Conservation (phyloP, 2,797 vertebrate species). For the Neopelma chrysocephalum region DNA sequence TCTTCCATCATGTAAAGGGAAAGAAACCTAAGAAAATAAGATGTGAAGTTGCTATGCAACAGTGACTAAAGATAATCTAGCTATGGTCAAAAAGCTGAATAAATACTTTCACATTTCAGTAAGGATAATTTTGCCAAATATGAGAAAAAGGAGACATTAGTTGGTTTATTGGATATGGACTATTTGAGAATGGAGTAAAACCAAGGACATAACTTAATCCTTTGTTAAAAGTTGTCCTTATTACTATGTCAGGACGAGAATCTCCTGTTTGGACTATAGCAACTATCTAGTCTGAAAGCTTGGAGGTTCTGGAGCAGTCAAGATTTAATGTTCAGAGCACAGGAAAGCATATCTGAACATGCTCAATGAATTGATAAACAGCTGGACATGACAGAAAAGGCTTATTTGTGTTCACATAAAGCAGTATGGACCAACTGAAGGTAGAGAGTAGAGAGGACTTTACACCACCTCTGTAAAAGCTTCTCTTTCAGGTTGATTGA, state of each 20-base stretch:
- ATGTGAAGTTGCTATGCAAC: background rate
- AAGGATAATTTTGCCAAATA: background rate
- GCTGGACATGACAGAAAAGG: background rate
- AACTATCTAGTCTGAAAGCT: background rate
- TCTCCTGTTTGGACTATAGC: background rate
- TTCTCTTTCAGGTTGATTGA: background rate
- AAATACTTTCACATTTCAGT: background rate
- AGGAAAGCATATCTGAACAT: background rate
- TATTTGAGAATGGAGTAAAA: background rate
- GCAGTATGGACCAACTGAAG: background rate
- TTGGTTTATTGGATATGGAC: background rate
- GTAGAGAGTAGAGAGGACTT: background rate
- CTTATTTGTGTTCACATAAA: background rate
- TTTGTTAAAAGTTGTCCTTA: background rate
- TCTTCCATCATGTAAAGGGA: background rate
- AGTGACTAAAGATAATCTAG: background rate
- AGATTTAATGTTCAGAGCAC: background rate
- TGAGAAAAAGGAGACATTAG: fast-evolving
- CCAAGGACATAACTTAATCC: background rate
- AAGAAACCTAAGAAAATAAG: background rate
- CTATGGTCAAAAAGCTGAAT: background rate
- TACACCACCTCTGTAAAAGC: fast-evolving
- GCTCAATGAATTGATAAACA: background rate
- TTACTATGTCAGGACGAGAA: fast-evolving
- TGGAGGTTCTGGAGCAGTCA: background rate